Base-by-base conservation (phyloP, 1,140 invertebrate species). In the Scaptomyza hsui region DNA sequence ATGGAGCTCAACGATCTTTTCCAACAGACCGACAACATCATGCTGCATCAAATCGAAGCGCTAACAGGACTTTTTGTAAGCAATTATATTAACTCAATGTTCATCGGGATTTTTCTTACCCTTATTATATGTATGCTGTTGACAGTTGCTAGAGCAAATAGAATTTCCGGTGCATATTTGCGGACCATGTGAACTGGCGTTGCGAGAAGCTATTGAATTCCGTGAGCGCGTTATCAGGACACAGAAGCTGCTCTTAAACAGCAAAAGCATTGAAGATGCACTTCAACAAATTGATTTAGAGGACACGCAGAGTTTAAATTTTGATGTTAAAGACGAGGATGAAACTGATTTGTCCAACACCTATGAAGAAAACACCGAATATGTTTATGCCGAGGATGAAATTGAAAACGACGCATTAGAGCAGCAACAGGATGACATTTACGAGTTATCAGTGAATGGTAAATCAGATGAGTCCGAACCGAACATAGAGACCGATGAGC, bases 1-100 rank as follows among this genome's bases (percentile, higher is more conserved):
- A 4, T 35, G 1, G 65, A 42, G 1, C 32, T 65, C 1, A 71
- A 55, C 4, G 75, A 78, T 51, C 55, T 86, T 0, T 86, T 86
- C 5, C 19, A 56, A 42, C 73, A 86, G 5, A 45, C 69, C 1
- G 53, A 85, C 10, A 69, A 45, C 15, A 62, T 86, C 9, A 80
- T 68, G 59, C 59, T 88, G 1, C 73, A 85, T 37, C 73, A 88
- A 56, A 86, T 86, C 41, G 73, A 86, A 21, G 82, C 49, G 0
- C 2, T 86, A 37, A 86, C 81, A 2, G 82, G 81, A 0, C 41
- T 86, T 15, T 78, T 74, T 51, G 81, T 86, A 37, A 78, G 73
- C 65, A 9, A 13, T 9, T 3, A 16, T 10, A 32, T 3, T 9
- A 39, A 63, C n/a, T 32, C 10, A 15, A 6, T 9, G 13, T 1